phyloP scores from a whole-genome alignment of 2,113 vertebrate genomes.

The Ctenodactylus gundi region DNA sequence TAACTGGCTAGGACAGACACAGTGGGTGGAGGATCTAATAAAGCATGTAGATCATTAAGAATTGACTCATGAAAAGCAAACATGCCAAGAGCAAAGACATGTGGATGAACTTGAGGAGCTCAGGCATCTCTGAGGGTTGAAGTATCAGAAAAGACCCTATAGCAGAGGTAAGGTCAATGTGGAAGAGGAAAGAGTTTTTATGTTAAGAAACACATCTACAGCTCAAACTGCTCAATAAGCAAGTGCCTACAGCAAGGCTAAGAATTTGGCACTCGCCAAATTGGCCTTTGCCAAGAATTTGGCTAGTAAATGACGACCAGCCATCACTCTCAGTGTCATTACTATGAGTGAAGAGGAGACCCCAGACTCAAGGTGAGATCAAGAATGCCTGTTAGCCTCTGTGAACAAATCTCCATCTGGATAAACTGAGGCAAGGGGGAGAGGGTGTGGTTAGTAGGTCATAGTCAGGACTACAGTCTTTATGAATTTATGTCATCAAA shows the following conservation, averaged over 20 bases:
- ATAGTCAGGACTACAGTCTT: background rate
- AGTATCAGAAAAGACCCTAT: background rate
- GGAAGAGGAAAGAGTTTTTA: background rate
- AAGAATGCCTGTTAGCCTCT: background rate
- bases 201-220: background rate
- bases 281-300: no score
- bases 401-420: background rate
- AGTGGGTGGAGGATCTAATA: background rate
- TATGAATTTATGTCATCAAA: conserved; percentile 27
- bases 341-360: background rate
- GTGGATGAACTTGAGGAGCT: background rate
- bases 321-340: background rate
- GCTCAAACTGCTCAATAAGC: background rate
- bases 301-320: background rate
- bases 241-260: background rate
- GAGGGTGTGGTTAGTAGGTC: background rate
- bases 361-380: background rate
- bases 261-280: background rate
- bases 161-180: background rate
- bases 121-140: background rate
- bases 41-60: background rate
- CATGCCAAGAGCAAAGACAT: background rate
- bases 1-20: background rate
- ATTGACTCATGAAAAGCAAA: background rate
- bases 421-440: background rate